Evolutionary conservation across 2,888 invertebrate species (phyloP).

Genomic region (Rhingia rostrata): DNA sequence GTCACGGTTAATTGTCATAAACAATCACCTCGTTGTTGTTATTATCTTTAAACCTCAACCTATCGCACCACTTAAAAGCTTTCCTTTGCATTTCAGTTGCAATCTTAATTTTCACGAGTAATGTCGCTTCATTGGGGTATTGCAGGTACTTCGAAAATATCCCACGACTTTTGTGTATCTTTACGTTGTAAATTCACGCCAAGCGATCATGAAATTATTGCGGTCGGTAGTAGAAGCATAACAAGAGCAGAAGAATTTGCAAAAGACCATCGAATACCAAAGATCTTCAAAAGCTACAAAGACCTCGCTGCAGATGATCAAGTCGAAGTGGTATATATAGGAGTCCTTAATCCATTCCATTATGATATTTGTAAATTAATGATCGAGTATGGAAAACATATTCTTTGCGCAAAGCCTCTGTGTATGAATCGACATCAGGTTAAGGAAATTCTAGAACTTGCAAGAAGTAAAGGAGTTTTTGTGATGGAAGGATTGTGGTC

Average conservation of each 20-base stretch:
- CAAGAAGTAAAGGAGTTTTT: constrained; percentile 87
- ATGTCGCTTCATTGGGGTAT: constrained; percentile 89
- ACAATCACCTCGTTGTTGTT: constrained; percentile 36
- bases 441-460: constrained; percentile 86
- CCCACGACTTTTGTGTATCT: constrained; percentile 90
- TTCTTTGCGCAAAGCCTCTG: constrained; percentile 94
- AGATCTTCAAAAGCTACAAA: constrained; percentile 89
- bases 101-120: constrained; percentile 32
- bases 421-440: constrained; percentile 89
- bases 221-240: constrained; percentile 89
- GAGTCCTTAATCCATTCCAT: constrained; percentile 89
- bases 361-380: constrained; percentile 87
- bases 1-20: constrained; percentile 17
- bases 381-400: constrained; percentile 90
- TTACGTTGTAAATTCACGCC: constrained; percentile 85
- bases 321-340: constrained; percentile 93
- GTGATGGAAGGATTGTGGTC: constrained; percentile 94
- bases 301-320: constrained; percentile 88
- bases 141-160: constrained; percentile 90
- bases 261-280: constrained; percentile 86
- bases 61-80: neutral
- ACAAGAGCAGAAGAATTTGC: constrained; percentile 89
- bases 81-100: constrained; percentile 40
- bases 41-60: neutral
- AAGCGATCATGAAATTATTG: constrained; percentile 86